Base-by-base conservation (phyloP, 2,113 vertebrate species). In the Onychorhynchus coronatus region DNA sequence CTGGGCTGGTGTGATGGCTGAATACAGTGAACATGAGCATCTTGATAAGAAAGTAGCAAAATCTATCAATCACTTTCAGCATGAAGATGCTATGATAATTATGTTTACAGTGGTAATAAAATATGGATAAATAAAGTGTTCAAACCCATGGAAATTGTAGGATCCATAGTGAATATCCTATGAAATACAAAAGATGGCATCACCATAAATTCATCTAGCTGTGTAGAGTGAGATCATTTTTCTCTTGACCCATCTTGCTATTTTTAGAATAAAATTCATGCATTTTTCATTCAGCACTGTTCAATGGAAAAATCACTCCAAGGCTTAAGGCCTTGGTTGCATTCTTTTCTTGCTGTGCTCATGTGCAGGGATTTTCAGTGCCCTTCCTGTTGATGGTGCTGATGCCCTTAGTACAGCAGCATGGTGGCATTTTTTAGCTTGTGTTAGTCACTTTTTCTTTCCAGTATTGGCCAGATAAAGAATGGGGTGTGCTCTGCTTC, bases 1-100 rank as follows among this genome's bases (percentile, higher is more conserved):
- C 93, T 82, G 85, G 13, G 47, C 72, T 75, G 67, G 53, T 89
- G 58, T 83, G 93, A 92, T 71, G 72, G 71, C 68, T 94, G 74
- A 91, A 84, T 87, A 67, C 49, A 81, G 68, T 61, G 84, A 96
- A 85, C 79, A 70, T 20, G 82, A 88, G 21, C 76, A 84, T 88
- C 93, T 74, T 92, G 93, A 95, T 85, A 95, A 84, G 90, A 63
- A 93, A 93, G 83, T 62, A 90, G 91, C 89, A 89, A 82, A 94
- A 92, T 82, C 83, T 88, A 86, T 96, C 90, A 85, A 75, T 95
- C 93, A 87, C 31, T 81, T 96, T 46, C 84, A 93, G 56, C 21
- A 13, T 62, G 67, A 96, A 91, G 85, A 91, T 93, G 85, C 70
- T 82, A 59, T 84, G 75, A 94, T 97, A 93, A 97, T 95, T 97